These are phyloP conservation scores for Smithornis capensis DNA, from an alignment of 2,113 vertebrate species.

Conservation along the genomic window DNA sequence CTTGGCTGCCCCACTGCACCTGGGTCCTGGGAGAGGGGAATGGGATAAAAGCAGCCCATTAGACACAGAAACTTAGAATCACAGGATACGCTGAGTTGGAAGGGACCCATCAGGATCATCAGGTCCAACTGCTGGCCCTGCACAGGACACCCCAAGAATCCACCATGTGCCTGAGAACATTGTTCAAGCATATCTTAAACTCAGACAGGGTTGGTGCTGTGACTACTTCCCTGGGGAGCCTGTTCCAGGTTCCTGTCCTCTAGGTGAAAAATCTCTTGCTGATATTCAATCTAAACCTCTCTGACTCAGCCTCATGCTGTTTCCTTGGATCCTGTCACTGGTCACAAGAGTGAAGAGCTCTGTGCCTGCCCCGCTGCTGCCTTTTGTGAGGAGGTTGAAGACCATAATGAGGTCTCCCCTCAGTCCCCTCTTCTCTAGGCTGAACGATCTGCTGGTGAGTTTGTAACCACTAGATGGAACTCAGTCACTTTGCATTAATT, in stretches of 20 bases:
- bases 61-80: neutral
- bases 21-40: too few relatives aligned
- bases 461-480: constrained; percentile 41
- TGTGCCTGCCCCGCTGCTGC: fast-evolving
- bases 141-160: neutral
- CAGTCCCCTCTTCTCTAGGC: neutral
- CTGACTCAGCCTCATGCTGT: neutral
- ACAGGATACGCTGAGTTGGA: neutral
- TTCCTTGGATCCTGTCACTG: neutral
- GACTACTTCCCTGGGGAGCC: neutral
- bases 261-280: neutral
- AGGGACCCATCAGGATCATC: neutral
- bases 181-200: neutral
- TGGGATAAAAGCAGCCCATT: neutral
- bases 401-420: neutral
- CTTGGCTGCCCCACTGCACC: neutral
- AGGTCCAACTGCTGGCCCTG: neutral
- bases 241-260: neutral
- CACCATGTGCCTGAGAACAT: neutral
- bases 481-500: neutral
- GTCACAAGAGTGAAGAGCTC: fast-evolving
- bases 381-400: neutral
- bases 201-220: neutral
- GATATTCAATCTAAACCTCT: fast-evolving
- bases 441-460: neutral